Evolutionary conservation across 1,140 invertebrate species (phyloP).

Genomic region (Holotrichia oblita): DNA sequence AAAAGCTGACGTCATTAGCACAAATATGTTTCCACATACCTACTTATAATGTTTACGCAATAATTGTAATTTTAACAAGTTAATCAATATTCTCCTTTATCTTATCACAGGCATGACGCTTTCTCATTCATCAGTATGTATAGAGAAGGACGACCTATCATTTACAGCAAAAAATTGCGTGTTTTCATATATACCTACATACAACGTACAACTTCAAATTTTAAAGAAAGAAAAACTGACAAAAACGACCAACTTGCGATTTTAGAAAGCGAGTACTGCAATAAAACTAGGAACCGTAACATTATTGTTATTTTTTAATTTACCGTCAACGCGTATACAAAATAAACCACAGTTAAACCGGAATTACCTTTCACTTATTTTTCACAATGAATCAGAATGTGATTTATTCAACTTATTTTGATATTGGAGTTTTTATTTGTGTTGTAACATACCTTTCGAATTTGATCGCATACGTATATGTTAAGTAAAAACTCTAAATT

Average conservation of each 20-base stretch:
- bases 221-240: too few relatives aligned
- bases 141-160: too few relatives aligned
- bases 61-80: neutral
- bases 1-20: neutral
- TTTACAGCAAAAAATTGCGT: too few relatives aligned
- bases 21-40: neutral
- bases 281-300: neutral
- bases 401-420: neutral
- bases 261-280: neutral
- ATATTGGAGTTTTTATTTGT: too few relatives aligned
- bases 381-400: neutral
- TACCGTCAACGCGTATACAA: neutral
- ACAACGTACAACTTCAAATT: too few relatives aligned
- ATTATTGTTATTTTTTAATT: too few relatives aligned
- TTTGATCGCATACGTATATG: neutral
- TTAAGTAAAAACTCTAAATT: neutral
- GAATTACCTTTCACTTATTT: constrained; percentile 31
- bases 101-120: neutral
- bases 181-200: too few relatives aligned
- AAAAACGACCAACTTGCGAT: neutral
- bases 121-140: neutral
- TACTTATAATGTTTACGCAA: neutral
- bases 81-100: too few relatives aligned
- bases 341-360: constrained; percentile 4
- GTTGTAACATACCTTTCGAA: neutral